Evolutionary conservation across 2,113 vertebrate genomes (phyloP).

Genomic region (Varanus komodoensis): DNA sequence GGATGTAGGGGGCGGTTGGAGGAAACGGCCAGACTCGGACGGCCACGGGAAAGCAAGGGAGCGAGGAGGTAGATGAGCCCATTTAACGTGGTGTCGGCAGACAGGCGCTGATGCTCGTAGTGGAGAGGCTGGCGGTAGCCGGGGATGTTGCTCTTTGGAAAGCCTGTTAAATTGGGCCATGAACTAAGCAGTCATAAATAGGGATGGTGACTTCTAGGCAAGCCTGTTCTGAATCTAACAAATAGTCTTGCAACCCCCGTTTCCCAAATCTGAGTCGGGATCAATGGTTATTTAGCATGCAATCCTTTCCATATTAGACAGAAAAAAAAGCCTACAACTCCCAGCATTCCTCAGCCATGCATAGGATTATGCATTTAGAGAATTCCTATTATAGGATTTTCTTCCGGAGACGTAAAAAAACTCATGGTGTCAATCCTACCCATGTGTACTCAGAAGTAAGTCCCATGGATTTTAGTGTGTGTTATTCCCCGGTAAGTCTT

Average conservation of each 20-base stretch:
- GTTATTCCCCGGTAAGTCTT: not conserved
- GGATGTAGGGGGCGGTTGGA: not conserved
- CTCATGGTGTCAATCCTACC: not conserved
- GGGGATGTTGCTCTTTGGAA: not conserved
- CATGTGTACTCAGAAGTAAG: not conserved
- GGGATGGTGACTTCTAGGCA: not conserved
- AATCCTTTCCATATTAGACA: too few species aligned
- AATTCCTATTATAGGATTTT: not conserved
- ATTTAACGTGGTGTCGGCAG: not conserved
- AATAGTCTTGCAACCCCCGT: not conserved
- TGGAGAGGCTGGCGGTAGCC: too few species aligned
- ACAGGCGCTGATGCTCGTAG: not conserved
- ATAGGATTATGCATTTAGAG: too few species aligned
- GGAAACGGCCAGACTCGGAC: too few species aligned
- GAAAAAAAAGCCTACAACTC: too few species aligned
- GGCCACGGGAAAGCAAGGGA: not conserved
- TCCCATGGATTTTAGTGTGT: not conserved
- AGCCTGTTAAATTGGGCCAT: not conserved
- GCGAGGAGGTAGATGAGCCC: not conserved
- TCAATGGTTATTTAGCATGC: too few species aligned
- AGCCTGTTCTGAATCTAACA: not conserved
- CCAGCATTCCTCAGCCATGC: too few species aligned
- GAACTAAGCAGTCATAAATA: not conserved
- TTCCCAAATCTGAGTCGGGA: too few species aligned
- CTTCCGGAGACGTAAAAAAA: not conserved